These are phyloP conservation scores for Erythrocercus mccallii DNA, from an alignment of 2,113 vertebrate species.

Conservation along the genomic window DNA sequence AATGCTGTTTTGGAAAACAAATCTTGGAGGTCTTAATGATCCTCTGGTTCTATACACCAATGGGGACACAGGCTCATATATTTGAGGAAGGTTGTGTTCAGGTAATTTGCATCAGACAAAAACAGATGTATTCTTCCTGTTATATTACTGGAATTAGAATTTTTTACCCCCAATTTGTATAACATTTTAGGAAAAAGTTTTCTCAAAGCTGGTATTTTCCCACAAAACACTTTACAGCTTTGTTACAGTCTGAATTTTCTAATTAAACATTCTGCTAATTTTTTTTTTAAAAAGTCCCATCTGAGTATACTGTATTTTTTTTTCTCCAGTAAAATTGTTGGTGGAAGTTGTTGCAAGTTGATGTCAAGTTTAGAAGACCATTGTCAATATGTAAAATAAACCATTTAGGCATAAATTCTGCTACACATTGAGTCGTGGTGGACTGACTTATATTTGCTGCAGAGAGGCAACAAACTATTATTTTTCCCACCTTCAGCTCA, in stretches of 20 bases:
- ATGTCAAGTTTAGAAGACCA: background rate
- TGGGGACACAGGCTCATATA: background rate
- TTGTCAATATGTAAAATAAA: background rate
- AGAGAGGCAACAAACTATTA: background rate
- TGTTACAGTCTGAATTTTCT: background rate
- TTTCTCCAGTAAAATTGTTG: background rate
- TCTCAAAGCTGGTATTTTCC: background rate
- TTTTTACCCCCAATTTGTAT: background rate
- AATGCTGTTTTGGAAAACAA: background rate
- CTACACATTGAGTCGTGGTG: background rate
- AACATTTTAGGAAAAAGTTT: background rate
- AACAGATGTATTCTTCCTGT: background rate
- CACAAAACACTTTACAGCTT: background rate
- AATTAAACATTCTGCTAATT: background rate
- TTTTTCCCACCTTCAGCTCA: constrained; percentile 21
- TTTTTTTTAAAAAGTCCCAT: too few species aligned
- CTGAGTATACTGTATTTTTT: background rate
- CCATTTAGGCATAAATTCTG: background rate
- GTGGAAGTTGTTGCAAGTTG: background rate
- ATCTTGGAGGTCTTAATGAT: background rate
- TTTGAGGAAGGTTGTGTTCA: background rate
- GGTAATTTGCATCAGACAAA: background rate
- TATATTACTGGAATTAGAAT: background rate
- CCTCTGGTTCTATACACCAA: background rate
- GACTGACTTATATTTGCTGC: background rate